Percentiles rank a stretch among this genome's conserved stretches.
Evolutionary conservation across 2,797 vertebrate genomes (phyloP).

Genomic region (Danio jaintianensis): DNA sequence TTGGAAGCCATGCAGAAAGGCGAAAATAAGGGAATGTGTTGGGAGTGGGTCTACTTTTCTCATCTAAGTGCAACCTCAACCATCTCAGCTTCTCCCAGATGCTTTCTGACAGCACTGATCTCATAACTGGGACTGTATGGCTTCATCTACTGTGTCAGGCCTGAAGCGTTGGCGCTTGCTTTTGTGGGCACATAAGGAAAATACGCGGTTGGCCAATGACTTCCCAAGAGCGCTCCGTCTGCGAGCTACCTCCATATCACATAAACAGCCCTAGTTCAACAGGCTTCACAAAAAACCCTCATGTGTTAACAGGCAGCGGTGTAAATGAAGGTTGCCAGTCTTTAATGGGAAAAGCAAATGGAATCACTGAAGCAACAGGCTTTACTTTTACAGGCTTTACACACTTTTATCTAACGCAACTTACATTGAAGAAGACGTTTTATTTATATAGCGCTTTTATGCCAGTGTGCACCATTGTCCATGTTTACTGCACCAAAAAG

Average conservation of each 20-base stretch:
- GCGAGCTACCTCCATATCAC: slow-evolving; percentile 44
- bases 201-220: slow-evolving; percentile 42
- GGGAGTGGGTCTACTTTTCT: neutral
- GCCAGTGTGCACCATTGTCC: too few species aligned
- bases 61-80: neutral
- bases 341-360: slow-evolving; percentile 72
- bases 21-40: slow-evolving; percentile 15
- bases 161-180: slow-evolving; percentile 33
- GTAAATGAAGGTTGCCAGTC: slow-evolving; percentile 58
- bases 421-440: too few species aligned
- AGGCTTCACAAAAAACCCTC: slow-evolving; percentile 47
- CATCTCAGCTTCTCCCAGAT: neutral
- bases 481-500: too few species aligned
- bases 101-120: slow-evolving; percentile 13
- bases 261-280: slow-evolving; percentile 68
- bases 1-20: slow-evolving; percentile 58
- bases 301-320: slow-evolving; percentile 57
- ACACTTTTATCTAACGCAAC: too few species aligned
- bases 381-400: too few species aligned
- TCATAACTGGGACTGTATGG: slow-evolving; percentile 36
- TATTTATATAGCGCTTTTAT: too few species aligned
- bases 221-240: slow-evolving; percentile 39
- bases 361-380: slow-evolving; percentile 73
- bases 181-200: slow-evolving; percentile 41
- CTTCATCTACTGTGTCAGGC: slow-evolving; percentile 34